A percentile compares a stretch with the other conserved stretches of the same genome.
Conservation (phyloP, 1,140 invertebrate species). For the Drosophila insularis region DNA sequence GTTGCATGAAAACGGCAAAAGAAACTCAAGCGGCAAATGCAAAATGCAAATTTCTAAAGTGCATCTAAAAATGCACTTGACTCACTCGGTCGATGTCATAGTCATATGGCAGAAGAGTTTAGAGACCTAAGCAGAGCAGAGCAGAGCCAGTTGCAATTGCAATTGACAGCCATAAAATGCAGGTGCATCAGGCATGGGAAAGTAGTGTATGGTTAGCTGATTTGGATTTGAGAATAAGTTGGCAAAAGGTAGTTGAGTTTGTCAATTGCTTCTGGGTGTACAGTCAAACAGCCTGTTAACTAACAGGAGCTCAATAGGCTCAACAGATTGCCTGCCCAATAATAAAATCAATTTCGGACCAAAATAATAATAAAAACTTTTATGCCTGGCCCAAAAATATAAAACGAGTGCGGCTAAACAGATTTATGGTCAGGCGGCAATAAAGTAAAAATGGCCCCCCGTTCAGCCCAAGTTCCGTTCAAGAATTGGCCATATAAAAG, state of each 20-base stretch:
- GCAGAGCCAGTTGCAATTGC: conserved; percentile 41
- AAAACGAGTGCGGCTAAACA: conserved; percentile 16
- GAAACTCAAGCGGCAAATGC: conserved; percentile 38
- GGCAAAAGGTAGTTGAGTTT: conserved; percentile 40
- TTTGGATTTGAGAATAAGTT: conserved; percentile 31
- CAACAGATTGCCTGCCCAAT: conserved; percentile 13
- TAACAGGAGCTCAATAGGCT: conserved; percentile 40
- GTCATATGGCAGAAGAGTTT: conserved; percentile 8
- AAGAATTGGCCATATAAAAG: conserved; percentile 46
- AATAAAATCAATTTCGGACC: conserved; percentile 40
- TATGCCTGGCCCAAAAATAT: conserved; percentile 6
- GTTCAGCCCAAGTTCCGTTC: conserved; percentile 38
- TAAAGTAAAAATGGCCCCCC: conserved; percentile 45
- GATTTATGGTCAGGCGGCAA: conserved; percentile 44
- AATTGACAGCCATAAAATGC: conserved; percentile 76
- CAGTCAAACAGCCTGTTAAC: conserved; percentile 57
- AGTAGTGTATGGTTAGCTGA: conserved; percentile 16
- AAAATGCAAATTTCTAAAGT: conserved; percentile 42
- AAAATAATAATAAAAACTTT: conserved; percentile 1
- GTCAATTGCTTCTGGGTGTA: conserved; percentile 35
- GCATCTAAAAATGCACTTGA: conserved; percentile 63
- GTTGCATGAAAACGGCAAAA: conserved; percentile 37
- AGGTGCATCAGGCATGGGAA: conserved; percentile 47
- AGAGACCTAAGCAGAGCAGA: conserved; percentile 4
- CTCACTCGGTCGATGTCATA: conserved; percentile 18